These are phyloP conservation scores for Drosophila heteroneura DNA, from an alignment of 2,888 invertebrate species.

Conservation along the genomic window DNA sequence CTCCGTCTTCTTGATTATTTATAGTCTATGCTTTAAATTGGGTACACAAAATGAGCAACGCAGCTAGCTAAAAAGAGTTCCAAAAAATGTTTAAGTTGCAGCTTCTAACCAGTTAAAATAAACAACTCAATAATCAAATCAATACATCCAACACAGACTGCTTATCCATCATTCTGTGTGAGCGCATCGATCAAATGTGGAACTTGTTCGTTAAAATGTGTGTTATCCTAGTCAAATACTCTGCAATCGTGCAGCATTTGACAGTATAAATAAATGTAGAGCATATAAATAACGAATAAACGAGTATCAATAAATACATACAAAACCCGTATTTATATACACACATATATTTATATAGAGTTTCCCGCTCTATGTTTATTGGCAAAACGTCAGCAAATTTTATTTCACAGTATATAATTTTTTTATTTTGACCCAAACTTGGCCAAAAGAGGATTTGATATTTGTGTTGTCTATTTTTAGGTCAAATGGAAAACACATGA, in stretches of 20 bases:
- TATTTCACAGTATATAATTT: conserved; percentile 25
- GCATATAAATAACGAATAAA: background rate
- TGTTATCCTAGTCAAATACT: conserved; percentile 3
- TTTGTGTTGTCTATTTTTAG: conserved; percentile 37
- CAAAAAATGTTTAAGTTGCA: conserved; percentile 35
- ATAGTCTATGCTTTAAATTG: conserved; percentile 48
- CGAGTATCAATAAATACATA: conserved; percentile 6
- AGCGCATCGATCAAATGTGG: background rate
- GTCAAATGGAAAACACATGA: conserved; percentile 46
- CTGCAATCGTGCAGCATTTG: background rate
- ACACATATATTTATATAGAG: background rate
- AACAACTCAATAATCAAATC: background rate
- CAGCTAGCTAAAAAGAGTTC: conserved; percentile 38
- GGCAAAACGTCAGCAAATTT: conserved; percentile 47
- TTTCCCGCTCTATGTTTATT: conserved; percentile 12
- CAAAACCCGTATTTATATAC: background rate
- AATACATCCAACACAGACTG: background rate
- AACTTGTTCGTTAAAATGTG: background rate
- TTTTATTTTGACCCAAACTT: conserved; percentile 14
- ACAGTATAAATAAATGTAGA: conserved; percentile 40
- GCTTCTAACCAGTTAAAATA: conserved; percentile 13
- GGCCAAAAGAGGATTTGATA: conserved; percentile 12
- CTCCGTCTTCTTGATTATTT: conserved; percentile 49
- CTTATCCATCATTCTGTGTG: background rate
- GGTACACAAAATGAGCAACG: conserved; percentile 49